Evolutionary conservation across 2,888 invertebrate species (phyloP).

Genomic region (Metopia argyrocephala): DNA sequence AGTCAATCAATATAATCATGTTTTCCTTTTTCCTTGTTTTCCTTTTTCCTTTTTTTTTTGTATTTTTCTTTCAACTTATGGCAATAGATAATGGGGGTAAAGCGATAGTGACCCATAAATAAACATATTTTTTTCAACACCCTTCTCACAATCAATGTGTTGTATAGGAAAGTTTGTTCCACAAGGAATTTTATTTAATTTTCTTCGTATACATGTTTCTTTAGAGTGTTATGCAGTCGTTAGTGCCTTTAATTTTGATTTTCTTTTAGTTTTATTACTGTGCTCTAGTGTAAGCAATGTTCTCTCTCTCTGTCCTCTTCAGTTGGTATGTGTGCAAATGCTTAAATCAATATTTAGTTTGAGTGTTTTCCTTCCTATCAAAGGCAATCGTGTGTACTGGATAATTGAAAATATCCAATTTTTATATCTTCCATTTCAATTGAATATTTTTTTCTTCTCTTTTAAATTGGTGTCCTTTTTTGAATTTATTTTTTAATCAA

Average conservation of each 20-base stretch:
- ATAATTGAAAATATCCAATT: conserved; percentile 65
- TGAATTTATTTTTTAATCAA: conserved; percentile 44
- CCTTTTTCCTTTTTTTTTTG: conserved; percentile 1
- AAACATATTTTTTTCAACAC: conserved; percentile 50
- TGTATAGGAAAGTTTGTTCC: background rate
- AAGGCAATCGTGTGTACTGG: conserved; percentile 61
- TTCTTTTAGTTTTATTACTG: background rate
- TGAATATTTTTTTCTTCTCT: conserved; percentile 3
- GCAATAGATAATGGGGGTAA: conserved; percentile 35
- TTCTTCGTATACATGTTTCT: background rate
- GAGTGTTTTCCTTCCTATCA: conserved; percentile 53
- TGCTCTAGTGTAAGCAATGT: background rate
- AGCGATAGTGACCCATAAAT: conserved; percentile 62
- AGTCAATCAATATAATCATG: conserved; percentile 64
- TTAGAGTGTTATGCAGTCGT: conserved; percentile 24
- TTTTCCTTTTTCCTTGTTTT: conserved; percentile 24
- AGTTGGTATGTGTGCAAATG: conserved; percentile 53
- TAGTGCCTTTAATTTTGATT: background rate
- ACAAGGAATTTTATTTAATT: background rate
- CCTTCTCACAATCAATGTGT: background rate
- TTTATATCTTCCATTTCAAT: conserved; percentile 25
- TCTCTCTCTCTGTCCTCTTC: background rate
- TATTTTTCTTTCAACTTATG: background rate
- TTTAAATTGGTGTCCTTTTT: conserved; percentile 42
- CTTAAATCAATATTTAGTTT: conserved; percentile 57